A percentile compares a stretch with the other conserved stretches of the same genome.
Evolutionary conservation across 2,113 vertebrate species (phyloP).

Genomic region (Sturnira hondurensis): DNA sequence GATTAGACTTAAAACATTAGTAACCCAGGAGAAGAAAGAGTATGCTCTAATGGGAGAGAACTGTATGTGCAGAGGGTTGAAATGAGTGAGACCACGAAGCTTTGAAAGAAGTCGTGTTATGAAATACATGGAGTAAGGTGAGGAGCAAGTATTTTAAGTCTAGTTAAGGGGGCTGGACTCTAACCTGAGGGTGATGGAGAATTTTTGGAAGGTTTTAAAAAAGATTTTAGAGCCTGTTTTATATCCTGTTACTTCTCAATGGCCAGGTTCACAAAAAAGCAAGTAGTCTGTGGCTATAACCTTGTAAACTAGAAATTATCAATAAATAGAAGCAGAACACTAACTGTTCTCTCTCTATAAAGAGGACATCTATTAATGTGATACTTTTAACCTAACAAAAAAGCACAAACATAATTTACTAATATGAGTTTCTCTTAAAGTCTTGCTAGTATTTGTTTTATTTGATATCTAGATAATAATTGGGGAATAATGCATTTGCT

Average conservation of each 20-base stretch:
- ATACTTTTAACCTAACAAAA: neutral
- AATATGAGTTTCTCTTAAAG: neutral
- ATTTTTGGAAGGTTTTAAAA: neutral
- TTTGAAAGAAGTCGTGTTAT: neutral
- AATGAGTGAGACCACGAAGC: neutral
- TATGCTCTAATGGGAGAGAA: neutral
- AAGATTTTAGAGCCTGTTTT: neutral
- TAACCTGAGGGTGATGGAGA: neutral
- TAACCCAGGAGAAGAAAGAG: neutral
- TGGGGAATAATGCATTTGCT: neutral
- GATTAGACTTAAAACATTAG: neutral
- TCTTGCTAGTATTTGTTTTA: neutral
- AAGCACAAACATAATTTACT: neutral
- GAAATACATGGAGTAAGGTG: neutral
- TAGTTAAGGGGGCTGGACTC: neutral
- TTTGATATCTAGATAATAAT: neutral
- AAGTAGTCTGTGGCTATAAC: neutral
- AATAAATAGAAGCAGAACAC: neutral
- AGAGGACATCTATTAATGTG: neutral
- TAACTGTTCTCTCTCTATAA: neutral
- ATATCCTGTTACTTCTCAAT: neutral
- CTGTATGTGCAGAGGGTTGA: accelerated
- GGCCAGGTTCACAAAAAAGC: neutral
- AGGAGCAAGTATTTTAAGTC: neutral
- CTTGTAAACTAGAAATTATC: neutral